These are phyloP conservation scores for Halocynthia aurantium DNA, from an alignment of 23 tunicate species.

Conservation along the genomic window DNA sequence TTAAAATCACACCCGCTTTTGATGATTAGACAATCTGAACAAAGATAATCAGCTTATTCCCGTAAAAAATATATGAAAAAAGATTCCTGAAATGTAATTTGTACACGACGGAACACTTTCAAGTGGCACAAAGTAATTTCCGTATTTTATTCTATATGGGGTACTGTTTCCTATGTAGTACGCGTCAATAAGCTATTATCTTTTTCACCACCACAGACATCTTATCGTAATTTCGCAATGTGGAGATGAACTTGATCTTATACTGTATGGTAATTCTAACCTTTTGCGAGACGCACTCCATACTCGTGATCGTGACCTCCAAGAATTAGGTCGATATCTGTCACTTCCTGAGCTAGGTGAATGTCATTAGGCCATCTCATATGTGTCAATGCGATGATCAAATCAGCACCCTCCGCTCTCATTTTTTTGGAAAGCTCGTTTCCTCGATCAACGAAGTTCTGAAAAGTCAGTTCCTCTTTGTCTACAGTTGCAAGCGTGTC, in stretches of 20 bases:
- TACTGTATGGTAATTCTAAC: conserved; percentile 14
- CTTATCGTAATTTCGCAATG: too few relatives aligned
- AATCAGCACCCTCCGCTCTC: conserved; percentile 55
- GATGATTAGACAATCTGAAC: conserved; percentile 51
- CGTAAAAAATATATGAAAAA: too few relatives aligned
- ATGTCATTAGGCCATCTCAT: conserved; percentile 94
- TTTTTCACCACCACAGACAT: too few relatives aligned
- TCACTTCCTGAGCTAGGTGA: conserved; percentile 45
- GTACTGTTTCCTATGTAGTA: too few relatives aligned
- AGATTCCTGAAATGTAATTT: neutral
- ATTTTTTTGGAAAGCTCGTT: conserved; percentile 38
- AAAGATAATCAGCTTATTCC: neutral
- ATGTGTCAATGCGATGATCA: conserved; percentile 78
- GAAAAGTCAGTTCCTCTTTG: conserved; percentile 23
- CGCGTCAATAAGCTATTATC: too few relatives aligned
- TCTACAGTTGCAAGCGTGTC: conserved; percentile 83
- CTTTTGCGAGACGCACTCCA: conserved; percentile 47
- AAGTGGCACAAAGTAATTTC: too few relatives aligned
- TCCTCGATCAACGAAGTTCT: conserved; percentile 56
- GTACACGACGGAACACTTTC: too few relatives aligned
- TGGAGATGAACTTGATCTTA: neutral
- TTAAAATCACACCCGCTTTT: conserved; percentile 85
- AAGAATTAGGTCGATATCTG: conserved; percentile 72
- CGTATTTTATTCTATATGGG: too few relatives aligned
- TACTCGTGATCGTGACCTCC: conserved; percentile 94